A percentile compares a stretch with the other conserved stretches of the same genome.
phyloP scores from a whole-genome alignment of 2,888 invertebrate species.

The Philonicus albiceps region DNA sequence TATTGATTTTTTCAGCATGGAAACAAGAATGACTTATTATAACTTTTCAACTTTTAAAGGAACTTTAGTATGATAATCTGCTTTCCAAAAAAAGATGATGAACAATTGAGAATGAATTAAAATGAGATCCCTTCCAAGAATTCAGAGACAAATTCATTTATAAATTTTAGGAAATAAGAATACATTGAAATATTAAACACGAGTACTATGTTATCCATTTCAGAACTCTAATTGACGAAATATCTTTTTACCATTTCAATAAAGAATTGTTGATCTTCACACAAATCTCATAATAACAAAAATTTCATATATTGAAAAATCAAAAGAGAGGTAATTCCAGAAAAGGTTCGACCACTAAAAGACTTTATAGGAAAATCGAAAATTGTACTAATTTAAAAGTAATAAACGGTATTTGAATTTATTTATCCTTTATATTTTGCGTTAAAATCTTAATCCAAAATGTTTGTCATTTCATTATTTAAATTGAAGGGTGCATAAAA shows the following conservation, averaged over 20 bases:
- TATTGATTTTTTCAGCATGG: not conserved
- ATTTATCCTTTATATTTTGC: no score
- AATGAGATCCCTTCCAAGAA: not conserved
- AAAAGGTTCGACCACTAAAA: no score
- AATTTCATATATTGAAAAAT: no score
- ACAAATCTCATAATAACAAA: not conserved
- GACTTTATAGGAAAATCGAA: no score
- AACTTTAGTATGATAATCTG: not conserved
- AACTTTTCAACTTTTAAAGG: not conserved
- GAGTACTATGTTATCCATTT: not conserved
- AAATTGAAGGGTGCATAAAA: no score
- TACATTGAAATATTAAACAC: not conserved
- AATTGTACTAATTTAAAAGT: no score
- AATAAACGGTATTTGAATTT: no score
- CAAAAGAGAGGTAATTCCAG: no score
- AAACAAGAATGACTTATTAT: not conserved
- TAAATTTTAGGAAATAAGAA: not conserved
- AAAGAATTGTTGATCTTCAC: not conserved
- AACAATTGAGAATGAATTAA: not conserved
- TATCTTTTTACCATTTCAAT: not conserved
- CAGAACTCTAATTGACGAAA: not conserved
- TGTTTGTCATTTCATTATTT: no score
- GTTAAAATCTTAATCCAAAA: no score
- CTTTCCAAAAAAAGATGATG: not conserved
- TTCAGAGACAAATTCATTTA: not conserved